Evolutionary conservation across 1,140 invertebrate genomes (phyloP).

Genomic region (Bursaphelenchus mucronatus): DNA sequence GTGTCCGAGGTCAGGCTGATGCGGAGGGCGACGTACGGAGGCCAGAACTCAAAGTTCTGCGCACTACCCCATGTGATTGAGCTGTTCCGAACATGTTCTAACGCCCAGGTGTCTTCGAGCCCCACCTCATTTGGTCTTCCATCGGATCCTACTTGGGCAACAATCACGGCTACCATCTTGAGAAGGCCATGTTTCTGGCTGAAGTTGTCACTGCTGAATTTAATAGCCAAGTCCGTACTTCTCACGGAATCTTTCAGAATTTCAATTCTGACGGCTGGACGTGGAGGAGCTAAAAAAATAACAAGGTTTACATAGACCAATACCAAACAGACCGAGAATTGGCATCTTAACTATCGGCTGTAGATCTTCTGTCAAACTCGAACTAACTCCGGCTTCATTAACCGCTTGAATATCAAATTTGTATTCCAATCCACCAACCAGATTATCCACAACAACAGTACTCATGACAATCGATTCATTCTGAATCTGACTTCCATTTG

Average conservation of each 20-base stretch:
- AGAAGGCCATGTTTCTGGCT: constrained; percentile 47
- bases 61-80: constrained; percentile 52
- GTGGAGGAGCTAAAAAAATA: constrained; percentile 47
- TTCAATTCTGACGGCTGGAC: constrained; percentile 35
- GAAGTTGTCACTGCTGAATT: constrained; percentile 45
- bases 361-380: constrained; percentile 19
- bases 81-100: constrained; percentile 6
- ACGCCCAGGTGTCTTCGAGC: constrained; percentile 19
- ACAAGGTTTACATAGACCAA: not conserved
- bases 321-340: constrained; percentile 34
- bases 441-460: constrained; percentile 43
- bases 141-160: constrained; percentile 43
- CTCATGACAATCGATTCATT: constrained; percentile 6
- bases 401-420: constrained; percentile 48
- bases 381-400: constrained; percentile 51
- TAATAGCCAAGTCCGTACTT: constrained; percentile 35
- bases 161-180: constrained; percentile 48
- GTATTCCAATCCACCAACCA: constrained; percentile 51
- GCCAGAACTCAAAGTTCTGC: constrained; percentile 53
- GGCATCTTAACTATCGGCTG: constrained; percentile 36
- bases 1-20: constrained; percentile 27
- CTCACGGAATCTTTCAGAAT: constrained; percentile 40
- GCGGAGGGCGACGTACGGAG: constrained; percentile 49
- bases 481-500: not conserved
- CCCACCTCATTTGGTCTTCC: constrained; percentile 31